Conservation (phyloP, 2,797 vertebrate genomes). For the Triplophysa bombifrons region DNA sequence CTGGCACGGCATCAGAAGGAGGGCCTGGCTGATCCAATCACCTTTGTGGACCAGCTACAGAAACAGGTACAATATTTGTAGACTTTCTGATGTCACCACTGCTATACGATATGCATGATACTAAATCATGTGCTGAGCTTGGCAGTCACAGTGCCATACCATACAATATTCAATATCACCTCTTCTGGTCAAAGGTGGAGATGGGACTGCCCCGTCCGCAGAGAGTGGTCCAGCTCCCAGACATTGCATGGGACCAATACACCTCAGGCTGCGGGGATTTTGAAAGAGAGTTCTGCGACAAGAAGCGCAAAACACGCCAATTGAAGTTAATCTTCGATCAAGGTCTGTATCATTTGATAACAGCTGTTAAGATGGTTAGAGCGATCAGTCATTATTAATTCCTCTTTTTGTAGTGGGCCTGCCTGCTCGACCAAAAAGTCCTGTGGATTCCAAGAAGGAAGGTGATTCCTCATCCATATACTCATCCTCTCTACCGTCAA, state of each 20-base stretch:
- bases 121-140: not conserved
- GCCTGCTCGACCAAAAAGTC: slow-evolving; percentile 93
- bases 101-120: too few relatives aligned
- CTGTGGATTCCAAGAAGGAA: slow-evolving; percentile 91
- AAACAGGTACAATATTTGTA: slow-evolving; percentile 83
- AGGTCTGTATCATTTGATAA: slow-evolving; percentile 72
- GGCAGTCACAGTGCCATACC: not conserved
- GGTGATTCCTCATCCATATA: slow-evolving; percentile 86
- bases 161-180: not conserved
- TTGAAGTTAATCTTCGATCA: slow-evolving; percentile 96
- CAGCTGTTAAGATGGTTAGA: too few relatives aligned
- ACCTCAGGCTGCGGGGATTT: slow-evolving; percentile 94
- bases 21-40: slow-evolving; percentile 89
- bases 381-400: not conserved
- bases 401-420: slow-evolving; percentile 80
- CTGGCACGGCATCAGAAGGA: slow-evolving; percentile 90
- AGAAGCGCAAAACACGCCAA: slow-evolving; percentile 92
- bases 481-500: slow-evolving; percentile 93
- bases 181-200: slow-evolving; percentile 77
- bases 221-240: slow-evolving; percentile 95
- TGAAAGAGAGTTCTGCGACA: slow-evolving; percentile 93
- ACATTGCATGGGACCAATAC: slow-evolving; percentile 97
- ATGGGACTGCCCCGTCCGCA: slow-evolving; percentile 93
- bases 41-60: slow-evolving; percentile 97
- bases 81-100: not conserved